phyloP scores from a whole-genome alignment of 2,113 vertebrate genomes.

The Aleadryas rufinucha region DNA sequence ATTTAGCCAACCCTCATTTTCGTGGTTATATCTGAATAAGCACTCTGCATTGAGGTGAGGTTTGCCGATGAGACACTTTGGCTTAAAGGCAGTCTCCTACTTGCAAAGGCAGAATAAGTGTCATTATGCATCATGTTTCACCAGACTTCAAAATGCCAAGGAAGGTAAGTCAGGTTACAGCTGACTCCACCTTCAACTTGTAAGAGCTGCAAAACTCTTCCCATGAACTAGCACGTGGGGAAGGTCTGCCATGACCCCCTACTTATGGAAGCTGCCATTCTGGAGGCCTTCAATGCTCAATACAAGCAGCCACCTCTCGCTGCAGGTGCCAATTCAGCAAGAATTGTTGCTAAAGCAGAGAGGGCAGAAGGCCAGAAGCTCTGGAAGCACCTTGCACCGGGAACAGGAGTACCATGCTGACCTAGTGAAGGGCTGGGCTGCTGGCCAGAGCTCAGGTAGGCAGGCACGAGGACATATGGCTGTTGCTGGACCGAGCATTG shows the following conservation, averaged over 20 bases:
- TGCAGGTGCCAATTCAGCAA: background rate
- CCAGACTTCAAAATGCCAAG: conserved; percentile 34
- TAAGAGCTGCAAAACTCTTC: background rate
- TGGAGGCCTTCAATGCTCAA: background rate
- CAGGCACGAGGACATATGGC: fast-evolving
- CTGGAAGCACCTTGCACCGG: background rate
- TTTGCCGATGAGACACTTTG: background rate
- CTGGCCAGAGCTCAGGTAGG: background rate
- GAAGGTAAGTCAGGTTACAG: conserved; percentile 24
- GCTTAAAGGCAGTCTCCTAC: conserved; percentile 11
- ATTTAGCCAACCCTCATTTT: conserved; percentile 36
- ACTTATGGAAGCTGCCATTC: background rate
- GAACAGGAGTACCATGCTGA: background rate
- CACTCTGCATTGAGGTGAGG: conserved; percentile 28
- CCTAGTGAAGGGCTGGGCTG: background rate
- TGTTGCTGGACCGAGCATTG: background rate
- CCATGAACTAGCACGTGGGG: background rate
- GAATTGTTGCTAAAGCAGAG: background rate
- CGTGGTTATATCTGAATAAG: conserved; percentile 30
- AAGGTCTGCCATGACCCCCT: background rate
- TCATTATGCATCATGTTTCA: conserved; percentile 44
- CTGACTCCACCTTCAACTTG: background rate
- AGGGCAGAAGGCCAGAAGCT: background rate
- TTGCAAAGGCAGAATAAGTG: conserved; percentile 33
- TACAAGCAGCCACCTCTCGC: background rate